These are phyloP conservation scores for Temnothorax nylanderi DNA, from an alignment of 1,140 invertebrate species.

Conservation along the genomic window DNA sequence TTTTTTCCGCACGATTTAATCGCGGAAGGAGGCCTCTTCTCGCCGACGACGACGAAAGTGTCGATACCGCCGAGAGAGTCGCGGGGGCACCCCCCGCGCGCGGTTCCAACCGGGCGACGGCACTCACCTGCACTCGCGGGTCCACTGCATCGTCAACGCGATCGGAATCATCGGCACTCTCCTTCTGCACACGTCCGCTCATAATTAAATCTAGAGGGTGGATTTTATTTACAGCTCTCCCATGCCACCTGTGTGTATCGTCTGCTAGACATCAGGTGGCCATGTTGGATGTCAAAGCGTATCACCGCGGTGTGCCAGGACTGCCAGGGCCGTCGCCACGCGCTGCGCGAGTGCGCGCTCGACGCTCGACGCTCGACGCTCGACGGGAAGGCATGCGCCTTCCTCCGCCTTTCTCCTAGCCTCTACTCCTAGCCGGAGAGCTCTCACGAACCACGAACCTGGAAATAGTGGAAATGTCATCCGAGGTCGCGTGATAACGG, in stretches of 20 bases:
- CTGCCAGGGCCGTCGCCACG: conserved; percentile 49
- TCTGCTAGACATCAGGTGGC: conserved; percentile 82
- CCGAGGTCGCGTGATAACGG: conserved; percentile 9
- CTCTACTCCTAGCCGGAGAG: background rate
- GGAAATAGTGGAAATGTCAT: background rate
- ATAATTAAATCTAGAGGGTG: conserved; percentile 80
- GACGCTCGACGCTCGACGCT: background rate
- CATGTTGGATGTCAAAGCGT: conserved; percentile 79
- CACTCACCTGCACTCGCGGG: conserved; percentile 85
- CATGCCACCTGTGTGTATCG: conserved; percentile 82
- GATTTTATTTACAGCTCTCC: conserved; percentile 81
- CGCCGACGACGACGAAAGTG: conserved; percentile 56
- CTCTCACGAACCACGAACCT: background rate
- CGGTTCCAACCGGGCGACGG: conserved; percentile 9
- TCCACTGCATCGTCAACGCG: conserved; percentile 84
- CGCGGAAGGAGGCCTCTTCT: background rate
- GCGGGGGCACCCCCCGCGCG: background rate
- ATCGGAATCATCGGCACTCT: conserved; percentile 79
- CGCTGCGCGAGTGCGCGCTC: background rate
- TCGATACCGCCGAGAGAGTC: conserved; percentile 60
- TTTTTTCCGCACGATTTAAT: background rate
- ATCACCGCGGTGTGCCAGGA: conserved; percentile 51
- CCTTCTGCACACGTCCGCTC: conserved; percentile 80
- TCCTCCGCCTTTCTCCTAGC: background rate
- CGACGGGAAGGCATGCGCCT: background rate